phyloP scores from a whole-genome alignment of 2,888 invertebrate genomes.

The Polyommatus iphigenia region DNA sequence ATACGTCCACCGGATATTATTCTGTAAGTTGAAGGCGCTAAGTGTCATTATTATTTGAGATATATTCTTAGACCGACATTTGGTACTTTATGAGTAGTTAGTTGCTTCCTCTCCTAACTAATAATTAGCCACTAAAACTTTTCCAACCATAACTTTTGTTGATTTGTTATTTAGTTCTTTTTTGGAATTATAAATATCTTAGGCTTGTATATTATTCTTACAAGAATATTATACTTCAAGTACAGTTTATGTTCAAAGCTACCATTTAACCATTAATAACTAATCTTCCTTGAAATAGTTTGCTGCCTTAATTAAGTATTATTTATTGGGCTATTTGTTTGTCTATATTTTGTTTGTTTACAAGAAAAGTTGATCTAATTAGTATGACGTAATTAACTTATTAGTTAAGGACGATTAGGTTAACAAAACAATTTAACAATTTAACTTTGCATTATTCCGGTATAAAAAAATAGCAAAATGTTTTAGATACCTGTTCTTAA shows the following conservation, averaged over 20 bases:
- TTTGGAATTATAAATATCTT: not conserved
- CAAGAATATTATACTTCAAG: too few relatives aligned
- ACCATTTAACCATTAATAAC: not conserved
- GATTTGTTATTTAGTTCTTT: not conserved
- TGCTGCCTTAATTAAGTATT: not conserved
- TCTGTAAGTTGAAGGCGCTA: slow-evolving; percentile 60
- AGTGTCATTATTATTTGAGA: slow-evolving; percentile 8
- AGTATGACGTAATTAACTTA: not conserved
- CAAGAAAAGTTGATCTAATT: not conserved
- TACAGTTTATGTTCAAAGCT: too few relatives aligned
- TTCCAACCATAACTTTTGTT: not conserved
- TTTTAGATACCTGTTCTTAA: not conserved
- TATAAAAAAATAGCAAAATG: not conserved
- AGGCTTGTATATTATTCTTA: too few relatives aligned
- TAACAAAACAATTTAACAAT: not conserved
- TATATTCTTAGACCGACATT: slow-evolving; percentile 4
- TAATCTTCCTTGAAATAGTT: not conserved
- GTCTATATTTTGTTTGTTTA: not conserved
- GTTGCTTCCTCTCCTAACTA: slow-evolving; percentile 5
- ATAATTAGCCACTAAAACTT: not conserved
- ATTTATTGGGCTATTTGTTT: not conserved
- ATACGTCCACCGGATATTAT: slow-evolving; percentile 71
- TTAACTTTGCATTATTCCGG: slow-evolving; percentile 9
- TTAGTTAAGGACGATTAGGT: not conserved
- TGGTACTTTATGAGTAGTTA: slow-evolving; percentile 18